Evolutionary conservation across 2,113 vertebrate species (phyloP).

Genomic region (Callopanchax toddi): DNA sequence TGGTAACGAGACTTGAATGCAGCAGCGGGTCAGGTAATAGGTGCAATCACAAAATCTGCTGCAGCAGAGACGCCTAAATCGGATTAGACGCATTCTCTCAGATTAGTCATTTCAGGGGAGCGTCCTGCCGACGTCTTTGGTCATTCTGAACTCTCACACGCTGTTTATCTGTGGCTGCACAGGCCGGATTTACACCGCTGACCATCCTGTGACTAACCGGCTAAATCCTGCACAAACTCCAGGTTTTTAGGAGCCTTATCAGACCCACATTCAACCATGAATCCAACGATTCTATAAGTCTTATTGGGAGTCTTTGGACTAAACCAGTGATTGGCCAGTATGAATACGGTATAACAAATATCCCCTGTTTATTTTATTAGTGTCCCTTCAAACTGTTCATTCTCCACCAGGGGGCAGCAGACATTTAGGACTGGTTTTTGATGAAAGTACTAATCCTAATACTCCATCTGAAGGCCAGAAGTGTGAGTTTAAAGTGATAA

Average conservation of each 20-base stretch:
- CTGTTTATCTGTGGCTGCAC: conserved; percentile 42
- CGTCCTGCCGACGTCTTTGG: conserved; percentile 24
- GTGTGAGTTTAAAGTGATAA: too few relatives aligned
- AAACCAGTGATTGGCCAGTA: too few relatives aligned
- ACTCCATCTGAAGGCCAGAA: too few relatives aligned
- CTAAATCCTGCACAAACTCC: conserved; percentile 20
- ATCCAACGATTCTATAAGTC: too few relatives aligned
- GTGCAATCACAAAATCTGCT: conserved; percentile 26
- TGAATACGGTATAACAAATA: too few relatives aligned
- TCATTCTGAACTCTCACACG: conserved; percentile 1
- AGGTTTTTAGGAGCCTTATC: conserved; percentile 1
- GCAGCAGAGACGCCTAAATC: conserved; percentile 44
- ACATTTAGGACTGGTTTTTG: too few relatives aligned
- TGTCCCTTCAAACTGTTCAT: too few relatives aligned
- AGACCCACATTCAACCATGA: too few relatives aligned
- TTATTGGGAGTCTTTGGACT: too few relatives aligned
- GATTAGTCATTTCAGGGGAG: conserved; percentile 55
- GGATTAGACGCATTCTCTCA: conserved; percentile 64
- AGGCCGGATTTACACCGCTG: conserved; percentile 40
- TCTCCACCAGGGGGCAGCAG: too few relatives aligned
- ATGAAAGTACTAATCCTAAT: too few relatives aligned
- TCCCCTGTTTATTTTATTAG: too few relatives aligned
- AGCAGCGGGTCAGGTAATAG: conserved; percentile 26
- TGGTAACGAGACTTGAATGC: neutral
- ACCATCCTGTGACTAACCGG: conserved; percentile 21